Base-by-base conservation (phyloP, 2,113 vertebrate genomes). In the Albula goreensis region DNA sequence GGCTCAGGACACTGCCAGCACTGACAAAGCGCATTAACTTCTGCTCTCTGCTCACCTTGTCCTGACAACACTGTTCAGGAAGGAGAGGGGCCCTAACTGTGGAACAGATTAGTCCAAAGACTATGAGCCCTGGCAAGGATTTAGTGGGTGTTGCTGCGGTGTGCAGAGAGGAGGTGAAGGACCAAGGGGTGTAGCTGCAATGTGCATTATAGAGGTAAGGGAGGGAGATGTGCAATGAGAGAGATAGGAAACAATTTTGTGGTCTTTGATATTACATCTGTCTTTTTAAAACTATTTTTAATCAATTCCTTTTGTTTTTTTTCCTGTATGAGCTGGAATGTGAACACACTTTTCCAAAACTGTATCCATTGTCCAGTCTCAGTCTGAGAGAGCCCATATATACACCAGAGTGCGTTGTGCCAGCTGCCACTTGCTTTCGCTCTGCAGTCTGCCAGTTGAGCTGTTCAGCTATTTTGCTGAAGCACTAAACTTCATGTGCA, bases 11-110 rank as follows among this genome's bases (percentile, higher is more conserved):
- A 79, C 90, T 91, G 92, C 94, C 94, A 94, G 93, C 85, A 87
- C 95, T 95, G 95, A 95, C 95, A 95, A 92, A 95, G 91, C 92
- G 92, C 92, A 95, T 96, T 95, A 95, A 93, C 91, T 95, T 93
- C 93, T 92, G 93, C 92, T 91, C 91, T 89, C 89, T 63, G 90
- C 90, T 90, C 92, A 90, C 91, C 91, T 89, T 89, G 87, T 91
- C 90, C 91, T 91, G 93, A 95, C 93, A 91, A 89, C 83, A 86
- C 91, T 91, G 90, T 92, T 93, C 91, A 92, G 91, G 92, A 93
- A 88, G 80, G 88, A 91, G 89, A 91, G 88, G 83, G 31, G 89
- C 88, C 91, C 90, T 90, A 89, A 92, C 94, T 95, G 88, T 92
- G 91, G 94, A 94, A 93, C 88, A 91, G 86, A 91, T 90, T 91